Percentiles rank a stretch among this genome's conserved stretches.
phyloP scores from a whole-genome alignment of 2,888 invertebrate species.

The Dendrolimus pini region DNA sequence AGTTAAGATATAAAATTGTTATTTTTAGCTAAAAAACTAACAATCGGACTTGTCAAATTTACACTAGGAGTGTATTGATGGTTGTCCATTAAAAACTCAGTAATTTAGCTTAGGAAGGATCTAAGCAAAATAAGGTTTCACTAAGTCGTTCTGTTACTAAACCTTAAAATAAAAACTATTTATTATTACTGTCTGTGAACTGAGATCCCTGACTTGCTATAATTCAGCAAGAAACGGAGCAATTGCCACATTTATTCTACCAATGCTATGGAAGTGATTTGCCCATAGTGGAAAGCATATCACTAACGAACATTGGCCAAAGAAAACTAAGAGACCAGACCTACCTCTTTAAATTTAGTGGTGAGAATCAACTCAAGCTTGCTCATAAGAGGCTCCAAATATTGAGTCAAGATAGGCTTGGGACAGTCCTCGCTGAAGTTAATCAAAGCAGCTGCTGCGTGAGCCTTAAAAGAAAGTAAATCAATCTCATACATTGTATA shows the following conservation, averaged over 20 bases:
- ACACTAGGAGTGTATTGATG: no score
- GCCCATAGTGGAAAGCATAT: conserved; percentile 32
- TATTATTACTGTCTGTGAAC: conserved; percentile 49
- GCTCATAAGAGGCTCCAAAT: conserved; percentile 93
- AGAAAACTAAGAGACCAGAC: conserved; percentile 1
- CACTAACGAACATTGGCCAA: conserved; percentile 72
- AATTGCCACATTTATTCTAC: conserved; percentile 61
- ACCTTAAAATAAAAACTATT: not conserved
- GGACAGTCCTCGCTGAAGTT: conserved; percentile 99
- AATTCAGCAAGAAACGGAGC: conserved; percentile 52
- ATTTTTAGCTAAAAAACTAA: no score
- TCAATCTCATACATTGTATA: no score
- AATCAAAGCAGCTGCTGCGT: conserved; percentile 95
- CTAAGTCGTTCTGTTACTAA: no score
- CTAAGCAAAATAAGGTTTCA: no score
- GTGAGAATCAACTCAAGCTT: conserved; percentile 94
- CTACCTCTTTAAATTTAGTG: conserved; percentile 93
- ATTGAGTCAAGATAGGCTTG: conserved; percentile 92
- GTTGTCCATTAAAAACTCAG: no score
- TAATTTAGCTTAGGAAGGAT: no score
- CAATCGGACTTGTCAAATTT: no score
- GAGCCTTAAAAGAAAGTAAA: conserved; percentile 67
- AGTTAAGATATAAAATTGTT: no score
- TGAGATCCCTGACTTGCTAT: conserved; percentile 62
- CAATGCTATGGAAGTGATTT: conserved; percentile 72